Percentiles rank a stretch among this genome's conserved stretches.
phyloP scores from a whole-genome alignment of 1,140 invertebrate genomes.

The Scaptodrosophila lebanonensis region DNA sequence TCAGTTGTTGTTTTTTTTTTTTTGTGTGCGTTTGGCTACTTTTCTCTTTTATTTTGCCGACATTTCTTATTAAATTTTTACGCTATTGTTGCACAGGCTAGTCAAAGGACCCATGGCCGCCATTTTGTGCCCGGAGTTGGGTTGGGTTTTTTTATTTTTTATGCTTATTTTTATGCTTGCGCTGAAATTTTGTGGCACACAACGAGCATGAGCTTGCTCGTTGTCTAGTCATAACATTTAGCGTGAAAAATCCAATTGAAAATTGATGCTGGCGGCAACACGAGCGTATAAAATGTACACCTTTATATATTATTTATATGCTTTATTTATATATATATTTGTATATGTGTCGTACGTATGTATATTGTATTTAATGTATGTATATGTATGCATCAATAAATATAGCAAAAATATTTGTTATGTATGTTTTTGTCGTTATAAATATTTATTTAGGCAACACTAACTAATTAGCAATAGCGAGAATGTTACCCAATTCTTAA shows the following conservation, averaged over 20 bases:
- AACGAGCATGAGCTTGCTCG: too few species aligned
- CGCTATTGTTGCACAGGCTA: background rate
- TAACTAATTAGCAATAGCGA: constrained; percentile 50
- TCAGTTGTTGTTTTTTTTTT: constrained; percentile 12
- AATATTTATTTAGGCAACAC: constrained; percentile 50
- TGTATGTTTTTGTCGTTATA: constrained; percentile 4
- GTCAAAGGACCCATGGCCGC: too few species aligned
- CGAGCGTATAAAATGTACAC: too few species aligned
- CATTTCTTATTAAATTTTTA: constrained; percentile 2
- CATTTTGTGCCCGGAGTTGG: too few species aligned
- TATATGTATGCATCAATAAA: constrained; percentile 42
- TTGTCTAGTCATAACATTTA: too few species aligned
- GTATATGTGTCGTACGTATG: too few species aligned
- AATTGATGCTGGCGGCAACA: constrained; percentile 4
- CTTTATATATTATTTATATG: too few species aligned
- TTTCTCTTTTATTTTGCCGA: background rate
- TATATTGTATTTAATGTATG: too few species aligned
- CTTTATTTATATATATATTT: constrained; percentile 1
- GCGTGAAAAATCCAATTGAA: too few species aligned
- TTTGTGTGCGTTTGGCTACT: background rate
- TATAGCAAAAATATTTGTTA: constrained; percentile 47
- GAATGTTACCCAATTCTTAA: constrained; percentile 7
- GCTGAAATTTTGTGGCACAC: too few species aligned
- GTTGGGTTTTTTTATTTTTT: too few species aligned
- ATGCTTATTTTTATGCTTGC: too few species aligned